phyloP scores from a whole-genome alignment of 2,888 invertebrate species.

The Chrysina gloriosa region DNA sequence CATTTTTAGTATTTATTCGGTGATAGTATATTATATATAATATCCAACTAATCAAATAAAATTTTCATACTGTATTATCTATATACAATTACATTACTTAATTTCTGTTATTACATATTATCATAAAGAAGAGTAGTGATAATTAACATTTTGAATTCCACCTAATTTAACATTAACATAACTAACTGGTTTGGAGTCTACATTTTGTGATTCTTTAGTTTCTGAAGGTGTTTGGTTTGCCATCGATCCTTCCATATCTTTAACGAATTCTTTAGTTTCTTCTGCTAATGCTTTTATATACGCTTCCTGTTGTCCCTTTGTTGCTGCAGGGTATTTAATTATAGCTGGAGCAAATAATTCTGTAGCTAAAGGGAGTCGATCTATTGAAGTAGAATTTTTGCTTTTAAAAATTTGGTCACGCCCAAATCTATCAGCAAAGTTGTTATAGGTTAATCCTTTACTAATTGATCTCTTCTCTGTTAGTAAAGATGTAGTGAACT shows the following conservation, averaged over 20 bases:
- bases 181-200: constrained; percentile 38
- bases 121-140: constrained; percentile 43
- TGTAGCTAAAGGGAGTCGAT: constrained; percentile 31
- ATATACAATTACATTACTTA: not conserved
- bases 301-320: constrained; percentile 49
- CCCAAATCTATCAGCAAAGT: constrained; percentile 10
- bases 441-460: constrained; percentile 13
- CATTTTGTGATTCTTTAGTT: not conserved
- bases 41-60: no score
- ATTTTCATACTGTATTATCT: no score
- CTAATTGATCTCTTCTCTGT: not conserved
- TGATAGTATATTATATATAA: no score
- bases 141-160: constrained; percentile 47
- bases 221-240: not conserved
- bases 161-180: constrained; percentile 47
- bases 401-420: constrained; percentile 9
- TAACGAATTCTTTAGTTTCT: constrained; percentile 39
- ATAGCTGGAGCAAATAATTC: constrained; percentile 43
- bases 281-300: constrained; percentile 49
- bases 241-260: constrained; percentile 24
- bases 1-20: no score
- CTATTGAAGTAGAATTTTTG: not conserved
- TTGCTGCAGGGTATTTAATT: constrained; percentile 40
- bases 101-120: constrained; percentile 15
- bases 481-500: not conserved